Conservation (phyloP, 2,113 vertebrate species). For the Phoenicopterus ruber region DNA sequence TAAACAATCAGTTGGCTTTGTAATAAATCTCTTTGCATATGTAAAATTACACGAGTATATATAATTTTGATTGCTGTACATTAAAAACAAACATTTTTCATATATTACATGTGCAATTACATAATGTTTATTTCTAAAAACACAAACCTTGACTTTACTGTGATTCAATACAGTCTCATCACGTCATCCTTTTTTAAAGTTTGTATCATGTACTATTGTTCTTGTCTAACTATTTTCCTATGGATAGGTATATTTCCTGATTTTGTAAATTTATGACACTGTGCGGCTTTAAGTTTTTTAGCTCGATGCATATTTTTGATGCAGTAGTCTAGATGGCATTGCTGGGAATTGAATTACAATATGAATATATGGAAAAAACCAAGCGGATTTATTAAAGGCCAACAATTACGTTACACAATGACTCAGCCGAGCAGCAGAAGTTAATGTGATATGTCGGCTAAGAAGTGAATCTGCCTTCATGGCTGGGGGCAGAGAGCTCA, state of each 20-base stretch:
- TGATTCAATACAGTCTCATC: not conserved
- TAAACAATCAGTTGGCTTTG: not conserved
- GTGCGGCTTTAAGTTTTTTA: not conserved
- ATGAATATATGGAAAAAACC: not conserved
- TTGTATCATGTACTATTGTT: not conserved
- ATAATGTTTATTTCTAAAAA: not conserved
- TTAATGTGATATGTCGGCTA: not conserved
- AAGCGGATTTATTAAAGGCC: not conserved
- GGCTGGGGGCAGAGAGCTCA: not conserved
- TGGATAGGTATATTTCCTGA: not conserved
- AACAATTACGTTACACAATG: not conserved
- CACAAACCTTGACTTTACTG: not conserved
- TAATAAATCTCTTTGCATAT: not conserved
- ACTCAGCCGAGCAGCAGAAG: not conserved
- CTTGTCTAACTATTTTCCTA: not conserved
- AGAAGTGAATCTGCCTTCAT: not conserved
- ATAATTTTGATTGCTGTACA: not conserved
- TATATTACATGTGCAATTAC: not conserved
- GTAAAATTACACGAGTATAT: not conserved
- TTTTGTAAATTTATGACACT: not conserved
- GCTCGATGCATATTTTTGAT: not conserved
- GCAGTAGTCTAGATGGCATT: not conserved
- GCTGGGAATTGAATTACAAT: not conserved
- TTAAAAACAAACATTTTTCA: not conserved
- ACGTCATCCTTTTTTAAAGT: not conserved